Evolutionary conservation across 2,888 invertebrate species (phyloP), one percentile per base, ranked within the genome.

Genomic region (Yponomeuta cagnagella): DNA sequence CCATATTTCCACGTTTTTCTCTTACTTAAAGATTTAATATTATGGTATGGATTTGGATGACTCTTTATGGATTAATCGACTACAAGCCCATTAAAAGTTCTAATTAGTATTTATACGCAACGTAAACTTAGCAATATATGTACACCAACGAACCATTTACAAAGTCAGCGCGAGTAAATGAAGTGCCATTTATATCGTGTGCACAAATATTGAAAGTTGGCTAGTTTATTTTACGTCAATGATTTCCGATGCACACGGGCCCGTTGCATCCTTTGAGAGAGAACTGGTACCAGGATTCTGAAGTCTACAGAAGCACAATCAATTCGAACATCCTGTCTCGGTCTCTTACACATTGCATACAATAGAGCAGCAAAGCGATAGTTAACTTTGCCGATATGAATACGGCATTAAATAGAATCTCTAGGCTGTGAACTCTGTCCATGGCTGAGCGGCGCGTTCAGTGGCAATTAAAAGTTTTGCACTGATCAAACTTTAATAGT

Each of bases 391-490:
- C 6, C 3, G 33, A 10, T 65, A 31, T 23, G 9, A 43, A 43
- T 43, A 43, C 43, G 43, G 9, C n/a, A 23, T 30, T 3, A 80
- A 82, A 80, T 78, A 78, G 81, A 83, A 80, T 82, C 76, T 73
- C 74, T 72, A 76, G 74, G 75, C 15, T 58, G 52, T 58, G 52
- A 12, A 58, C 15, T 15, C 15, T 15, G 52, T 58, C 43, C 52
- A 58, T 58, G 52, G 52, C 52, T 67, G 67, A 15, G 70, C 48
- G 68, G 33, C 48, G 48, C 83, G 82, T 87, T 87, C 87, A 87
- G 82, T 83, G 80, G 88, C 88, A 89, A 90, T 90, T 90, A 89
- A 89, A 89, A 90, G 87, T 89, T 89, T 86, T 76, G 76, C 80
- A 83, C 84, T 88, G 88, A 88, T 89, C 86, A 86, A 88, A 89